phyloP scores from a whole-genome alignment of 2,113 vertebrate genomes.

The Melanerpes formicivorus region DNA sequence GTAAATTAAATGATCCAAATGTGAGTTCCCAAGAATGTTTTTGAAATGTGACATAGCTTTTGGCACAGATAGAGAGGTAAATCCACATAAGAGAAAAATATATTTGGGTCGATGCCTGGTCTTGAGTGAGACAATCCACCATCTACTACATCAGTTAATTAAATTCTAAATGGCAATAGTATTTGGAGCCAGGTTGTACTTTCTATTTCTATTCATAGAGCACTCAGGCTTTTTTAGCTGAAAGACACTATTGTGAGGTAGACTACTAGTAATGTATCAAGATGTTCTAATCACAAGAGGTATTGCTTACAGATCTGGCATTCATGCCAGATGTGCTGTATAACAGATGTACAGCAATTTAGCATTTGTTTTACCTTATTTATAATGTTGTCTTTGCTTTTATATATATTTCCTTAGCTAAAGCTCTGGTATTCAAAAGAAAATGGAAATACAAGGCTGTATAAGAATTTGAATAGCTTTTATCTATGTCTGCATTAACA shows the following conservation, averaged over 20 bases:
- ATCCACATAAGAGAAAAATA: not conserved
- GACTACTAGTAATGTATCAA: not conserved
- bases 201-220: not conserved
- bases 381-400: not conserved
- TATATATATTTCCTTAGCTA: not conserved
- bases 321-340: not conserved
- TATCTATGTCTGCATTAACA: not conserved
- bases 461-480: conserved; percentile 3
- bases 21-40: not conserved
- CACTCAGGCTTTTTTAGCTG: not conserved
- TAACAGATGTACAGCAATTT: not conserved
- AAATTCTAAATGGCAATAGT: not conserved
- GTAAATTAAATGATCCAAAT: not conserved
- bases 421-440: not conserved
- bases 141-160: not conserved
- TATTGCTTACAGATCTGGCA: not conserved
- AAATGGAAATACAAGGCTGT: not conserved
- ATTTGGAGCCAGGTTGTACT: not conserved
- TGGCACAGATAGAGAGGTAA: not conserved
- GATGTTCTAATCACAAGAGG: not conserved
- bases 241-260: not conserved
- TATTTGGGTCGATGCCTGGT: not conserved
- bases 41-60: not conserved
- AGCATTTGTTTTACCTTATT: not conserved
- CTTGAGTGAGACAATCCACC: not conserved